Percentiles rank a stretch among this genome's conserved stretches.
Evolutionary conservation across 2,888 invertebrate species (phyloP).

Genomic region (Ischnus inquisitorius): DNA sequence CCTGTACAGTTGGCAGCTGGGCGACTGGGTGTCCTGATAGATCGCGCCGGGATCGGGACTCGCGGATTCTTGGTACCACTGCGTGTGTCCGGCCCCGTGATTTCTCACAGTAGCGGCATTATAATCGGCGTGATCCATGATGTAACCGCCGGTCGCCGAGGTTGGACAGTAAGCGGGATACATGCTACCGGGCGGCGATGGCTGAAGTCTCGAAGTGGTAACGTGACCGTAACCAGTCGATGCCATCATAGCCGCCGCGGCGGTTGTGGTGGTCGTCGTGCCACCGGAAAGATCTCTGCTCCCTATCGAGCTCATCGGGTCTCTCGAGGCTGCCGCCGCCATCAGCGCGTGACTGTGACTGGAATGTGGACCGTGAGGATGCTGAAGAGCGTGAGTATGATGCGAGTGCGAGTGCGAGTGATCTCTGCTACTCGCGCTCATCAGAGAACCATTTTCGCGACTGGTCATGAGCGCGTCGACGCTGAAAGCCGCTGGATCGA

Average conservation of each 20-base stretch:
- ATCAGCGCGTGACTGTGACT: conserved; percentile 75
- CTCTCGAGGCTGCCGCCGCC: conserved; percentile 75
- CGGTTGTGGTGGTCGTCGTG: conserved; percentile 79
- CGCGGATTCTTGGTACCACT: conserved; percentile 84
- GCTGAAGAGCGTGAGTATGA: conserved; percentile 77
- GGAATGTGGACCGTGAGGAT: conserved; percentile 76
- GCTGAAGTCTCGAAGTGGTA: conserved; percentile 79
- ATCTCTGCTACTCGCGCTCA: conserved; percentile 67
- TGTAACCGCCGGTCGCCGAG: conserved; percentile 78
- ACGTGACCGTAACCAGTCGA: conserved; percentile 82
- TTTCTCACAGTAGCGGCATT: conserved; percentile 79
- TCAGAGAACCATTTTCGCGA: conserved; percentile 80
- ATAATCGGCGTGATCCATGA: conserved; percentile 84
- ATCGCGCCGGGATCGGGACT: conserved; percentile 83
- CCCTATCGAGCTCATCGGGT: conserved; percentile 66
- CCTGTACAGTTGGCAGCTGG: conserved; percentile 84
- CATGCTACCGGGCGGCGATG: conserved; percentile 81
- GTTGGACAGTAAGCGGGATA: conserved; percentile 81
- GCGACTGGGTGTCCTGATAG: conserved; percentile 84
- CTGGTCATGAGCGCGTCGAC: conserved; percentile 89
- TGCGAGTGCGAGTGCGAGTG: conserved; percentile 68
- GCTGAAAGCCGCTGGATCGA: conserved; percentile 86
- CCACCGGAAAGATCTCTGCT: conserved; percentile 64
- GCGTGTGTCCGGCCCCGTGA: conserved; percentile 80
- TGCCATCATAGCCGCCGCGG: conserved; percentile 83